Evolutionary conservation across 2,888 invertebrate species (phyloP).

Genomic region (Leucophenga maculata): DNA sequence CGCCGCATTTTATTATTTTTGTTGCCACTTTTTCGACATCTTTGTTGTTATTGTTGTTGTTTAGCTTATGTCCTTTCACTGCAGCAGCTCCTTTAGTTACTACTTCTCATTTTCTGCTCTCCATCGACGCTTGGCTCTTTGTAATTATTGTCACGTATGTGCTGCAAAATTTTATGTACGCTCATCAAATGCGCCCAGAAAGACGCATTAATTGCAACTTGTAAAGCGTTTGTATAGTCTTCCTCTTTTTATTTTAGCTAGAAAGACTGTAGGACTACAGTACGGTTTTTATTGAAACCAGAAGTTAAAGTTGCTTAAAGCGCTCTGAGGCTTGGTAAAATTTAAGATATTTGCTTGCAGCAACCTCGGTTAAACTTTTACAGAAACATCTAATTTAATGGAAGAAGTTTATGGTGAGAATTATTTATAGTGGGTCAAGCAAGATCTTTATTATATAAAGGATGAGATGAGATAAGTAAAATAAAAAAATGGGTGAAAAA

Average conservation of each 20-base stretch:
- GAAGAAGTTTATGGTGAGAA: too few relatives aligned
- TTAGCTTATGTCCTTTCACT: not conserved
- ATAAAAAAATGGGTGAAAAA: too few relatives aligned
- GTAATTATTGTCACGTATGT: conserved; percentile 59
- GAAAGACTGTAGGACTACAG: not conserved
- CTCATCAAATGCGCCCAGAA: conserved; percentile 23
- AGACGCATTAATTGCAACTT: conserved; percentile 22
- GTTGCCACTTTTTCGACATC: not conserved
- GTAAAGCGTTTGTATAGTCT: conserved; percentile 14
- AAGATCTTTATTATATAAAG: too few relatives aligned
- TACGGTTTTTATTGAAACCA: too few relatives aligned
- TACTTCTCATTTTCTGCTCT: not conserved
- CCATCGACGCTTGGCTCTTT: conserved; percentile 36
- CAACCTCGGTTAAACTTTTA: too few relatives aligned
- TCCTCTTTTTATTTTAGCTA: not conserved
- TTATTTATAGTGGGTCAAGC: too few relatives aligned
- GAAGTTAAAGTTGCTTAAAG: not conserved
- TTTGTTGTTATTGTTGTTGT: not conserved
- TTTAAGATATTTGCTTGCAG: too few relatives aligned
- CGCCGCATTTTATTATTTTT: conserved; percentile 24
- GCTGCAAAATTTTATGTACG: conserved; percentile 53
- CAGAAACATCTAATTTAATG: too few relatives aligned
- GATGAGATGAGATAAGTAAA: too few relatives aligned
- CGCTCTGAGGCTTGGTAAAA: too few relatives aligned
- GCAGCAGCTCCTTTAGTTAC: too few relatives aligned